These are phyloP conservation scores for Oxyura jamaicensis DNA, from an alignment of 2,113 vertebrate species.

Conservation along the genomic window DNA sequence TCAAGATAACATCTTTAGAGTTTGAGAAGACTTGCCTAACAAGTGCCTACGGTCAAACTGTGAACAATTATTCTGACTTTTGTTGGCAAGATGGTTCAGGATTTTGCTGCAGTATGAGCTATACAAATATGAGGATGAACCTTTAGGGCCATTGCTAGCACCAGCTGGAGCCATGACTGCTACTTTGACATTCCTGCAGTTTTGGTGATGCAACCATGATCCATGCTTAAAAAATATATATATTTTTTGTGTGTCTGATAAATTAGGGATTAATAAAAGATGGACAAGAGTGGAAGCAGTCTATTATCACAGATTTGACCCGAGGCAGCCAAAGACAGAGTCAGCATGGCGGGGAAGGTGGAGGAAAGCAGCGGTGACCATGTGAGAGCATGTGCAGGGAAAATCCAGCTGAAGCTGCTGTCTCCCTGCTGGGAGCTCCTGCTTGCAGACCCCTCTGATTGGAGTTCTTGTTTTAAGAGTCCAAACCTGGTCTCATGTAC, in stretches of 20 bases:
- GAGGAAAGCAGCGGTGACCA: accelerated
- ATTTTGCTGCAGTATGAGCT: constrained; percentile 8
- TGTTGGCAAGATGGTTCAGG: constrained; percentile 11
- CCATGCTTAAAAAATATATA: neutral
- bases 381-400: neutral
- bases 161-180: neutral
- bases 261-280: neutral
- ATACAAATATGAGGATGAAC: neutral
- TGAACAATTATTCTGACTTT: constrained; percentile 35
- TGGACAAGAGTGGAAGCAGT: neutral
- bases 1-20: constrained; percentile 56
- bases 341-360: neutral
- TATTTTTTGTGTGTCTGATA: neutral
- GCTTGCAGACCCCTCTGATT: neutral
- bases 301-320: neutral
- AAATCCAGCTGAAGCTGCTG: neutral
- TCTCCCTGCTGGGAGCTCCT: neutral
- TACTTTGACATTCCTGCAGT: neutral
- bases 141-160: neutral
- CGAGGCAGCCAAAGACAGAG: neutral
- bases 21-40: constrained; percentile 56
- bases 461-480: neutral
- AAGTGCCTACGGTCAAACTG: constrained; percentile 36
- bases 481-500: neutral
- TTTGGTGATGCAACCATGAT: neutral